Evolutionary conservation across 2,888 invertebrate genomes (phyloP).

Genomic region (Acronicta psi): DNA sequence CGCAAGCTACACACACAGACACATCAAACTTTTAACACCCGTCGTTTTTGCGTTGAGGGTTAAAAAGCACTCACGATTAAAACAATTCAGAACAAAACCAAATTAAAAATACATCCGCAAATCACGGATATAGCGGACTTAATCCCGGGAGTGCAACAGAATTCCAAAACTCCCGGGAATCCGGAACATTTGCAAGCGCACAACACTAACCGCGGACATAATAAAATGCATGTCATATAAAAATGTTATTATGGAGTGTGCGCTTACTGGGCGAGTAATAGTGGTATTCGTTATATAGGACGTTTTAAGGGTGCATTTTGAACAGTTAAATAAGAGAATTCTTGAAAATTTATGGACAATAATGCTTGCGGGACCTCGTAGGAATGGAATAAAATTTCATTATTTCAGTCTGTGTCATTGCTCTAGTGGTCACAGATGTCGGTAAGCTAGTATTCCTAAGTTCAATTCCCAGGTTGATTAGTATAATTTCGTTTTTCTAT

Average conservation of each 20-base stretch:
- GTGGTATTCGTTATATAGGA: constrained; percentile 40
- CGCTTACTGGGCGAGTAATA: constrained; percentile 43
- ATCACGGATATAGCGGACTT: constrained; percentile 30
- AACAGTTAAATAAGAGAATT: constrained; percentile 46
- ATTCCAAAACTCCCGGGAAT: constrained; percentile 30
- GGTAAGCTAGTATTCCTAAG: too few species aligned
- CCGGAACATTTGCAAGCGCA: constrained; percentile 42
- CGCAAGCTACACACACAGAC: too few species aligned
- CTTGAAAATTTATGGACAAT: constrained; percentile 47
- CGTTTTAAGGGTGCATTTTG: constrained; percentile 48
- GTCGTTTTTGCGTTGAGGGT: too few species aligned
- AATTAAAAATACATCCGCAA: constrained; percentile 39
- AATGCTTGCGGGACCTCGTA: constrained; percentile 17
- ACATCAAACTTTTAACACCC: too few species aligned
- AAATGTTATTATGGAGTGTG: constrained; percentile 49
- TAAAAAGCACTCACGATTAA: not conserved
- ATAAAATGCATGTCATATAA: constrained; percentile 53
- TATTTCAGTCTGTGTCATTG: not conserved
- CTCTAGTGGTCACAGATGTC: too few species aligned
- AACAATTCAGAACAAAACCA: constrained; percentile 19
- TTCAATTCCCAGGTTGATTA: too few species aligned
- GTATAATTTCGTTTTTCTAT: too few species aligned
- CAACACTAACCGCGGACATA: constrained; percentile 46
- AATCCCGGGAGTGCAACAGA: constrained; percentile 37
- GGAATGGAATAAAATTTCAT: constrained; percentile 7